Evolutionary conservation across 1,140 invertebrate genomes (phyloP).

Genomic region (Adoxophyes honmai): DNA sequence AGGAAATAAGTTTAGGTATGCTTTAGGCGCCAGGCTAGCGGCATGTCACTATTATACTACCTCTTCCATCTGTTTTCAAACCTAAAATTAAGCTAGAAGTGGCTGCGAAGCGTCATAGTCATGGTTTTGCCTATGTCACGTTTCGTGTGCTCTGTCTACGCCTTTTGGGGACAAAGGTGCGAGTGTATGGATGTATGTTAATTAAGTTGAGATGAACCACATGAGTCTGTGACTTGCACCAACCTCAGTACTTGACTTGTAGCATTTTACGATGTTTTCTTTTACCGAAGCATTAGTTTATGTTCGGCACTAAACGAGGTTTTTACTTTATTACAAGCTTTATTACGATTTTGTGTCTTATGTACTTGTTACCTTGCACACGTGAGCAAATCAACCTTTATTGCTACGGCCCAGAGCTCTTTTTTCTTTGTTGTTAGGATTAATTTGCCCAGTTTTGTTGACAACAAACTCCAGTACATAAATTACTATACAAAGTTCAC

Average conservation of each 20-base stretch:
- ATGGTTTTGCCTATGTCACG: no score
- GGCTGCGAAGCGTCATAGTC: no score
- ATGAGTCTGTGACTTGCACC: slow-evolving; percentile 18
- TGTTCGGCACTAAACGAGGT: slow-evolving; percentile 44
- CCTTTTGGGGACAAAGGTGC: no score
- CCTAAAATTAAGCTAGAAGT: no score
- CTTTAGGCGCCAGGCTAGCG: no score
- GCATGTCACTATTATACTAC: no score
- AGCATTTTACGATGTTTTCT: slow-evolving; percentile 63
- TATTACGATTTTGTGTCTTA: slow-evolving; percentile 35
- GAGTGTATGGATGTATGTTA: no score
- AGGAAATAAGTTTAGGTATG: no score
- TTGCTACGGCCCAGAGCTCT: background rate
- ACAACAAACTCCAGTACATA: background rate
- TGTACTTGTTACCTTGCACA: slow-evolving; percentile 4
- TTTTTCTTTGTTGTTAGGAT: background rate
- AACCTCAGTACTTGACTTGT: slow-evolving; percentile 40
- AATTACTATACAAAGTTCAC: background rate
- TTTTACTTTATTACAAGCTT: slow-evolving; percentile 57
- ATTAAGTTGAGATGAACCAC: slow-evolving; percentile 1
- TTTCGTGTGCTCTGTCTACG: no score
- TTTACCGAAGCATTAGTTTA: slow-evolving; percentile 55
- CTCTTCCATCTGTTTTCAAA: no score
- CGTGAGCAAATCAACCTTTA: background rate
- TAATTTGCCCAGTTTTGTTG: background rate